These are phyloP conservation scores for Diarsia mendica DNA, from an alignment of 2,888 invertebrate species.

Conservation along the genomic window DNA sequence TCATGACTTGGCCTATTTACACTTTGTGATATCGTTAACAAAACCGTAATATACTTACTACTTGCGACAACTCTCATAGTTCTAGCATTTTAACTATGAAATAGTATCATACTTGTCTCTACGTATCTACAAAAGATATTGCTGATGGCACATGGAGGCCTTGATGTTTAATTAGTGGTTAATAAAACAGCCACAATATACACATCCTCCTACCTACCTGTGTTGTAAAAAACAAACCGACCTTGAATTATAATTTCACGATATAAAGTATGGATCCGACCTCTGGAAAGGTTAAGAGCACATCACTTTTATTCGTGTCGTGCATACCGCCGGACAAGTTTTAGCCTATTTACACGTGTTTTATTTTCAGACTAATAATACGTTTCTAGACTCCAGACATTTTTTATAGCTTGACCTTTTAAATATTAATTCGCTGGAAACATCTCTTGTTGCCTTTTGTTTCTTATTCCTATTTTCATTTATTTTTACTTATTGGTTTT, in stretches of 20 bases:
- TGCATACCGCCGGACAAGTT: slow-evolving; percentile 77
- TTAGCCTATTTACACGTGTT: slow-evolving; percentile 66
- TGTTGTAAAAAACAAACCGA: slow-evolving; percentile 75
- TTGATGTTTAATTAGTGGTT: slow-evolving; percentile 73
- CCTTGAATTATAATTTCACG: slow-evolving; percentile 87
- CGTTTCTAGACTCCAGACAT: slow-evolving; percentile 55
- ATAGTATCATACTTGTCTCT: slow-evolving; percentile 27
- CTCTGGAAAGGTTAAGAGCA: slow-evolving; percentile 88
- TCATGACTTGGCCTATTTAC: not conserved
- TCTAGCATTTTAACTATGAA: slow-evolving; percentile 12
- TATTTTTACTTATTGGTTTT: slow-evolving; percentile 13
- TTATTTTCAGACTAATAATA: slow-evolving; percentile 68
- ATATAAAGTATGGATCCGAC: slow-evolving; percentile 80
- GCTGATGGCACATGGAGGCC: slow-evolving; percentile 52
- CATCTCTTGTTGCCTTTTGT: slow-evolving; percentile 50
- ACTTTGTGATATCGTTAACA: not conserved
- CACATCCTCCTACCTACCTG: slow-evolving; percentile 61
- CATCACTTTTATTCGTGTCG: slow-evolving; percentile 86
- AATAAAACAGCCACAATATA: slow-evolving; percentile 69
- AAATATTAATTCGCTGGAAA: slow-evolving; percentile 55
- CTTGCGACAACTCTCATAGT: slow-evolving; percentile 12
- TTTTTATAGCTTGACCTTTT: slow-evolving; percentile 72
- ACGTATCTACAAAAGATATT: slow-evolving; percentile 21
- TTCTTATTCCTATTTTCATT: slow-evolving; percentile 47
- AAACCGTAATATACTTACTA: no score